Percentiles rank a stretch among this genome's conserved stretches.
Evolutionary conservation across 2,888 invertebrate species (phyloP).

Genomic region (Mesopsocus fuscifrons): DNA sequence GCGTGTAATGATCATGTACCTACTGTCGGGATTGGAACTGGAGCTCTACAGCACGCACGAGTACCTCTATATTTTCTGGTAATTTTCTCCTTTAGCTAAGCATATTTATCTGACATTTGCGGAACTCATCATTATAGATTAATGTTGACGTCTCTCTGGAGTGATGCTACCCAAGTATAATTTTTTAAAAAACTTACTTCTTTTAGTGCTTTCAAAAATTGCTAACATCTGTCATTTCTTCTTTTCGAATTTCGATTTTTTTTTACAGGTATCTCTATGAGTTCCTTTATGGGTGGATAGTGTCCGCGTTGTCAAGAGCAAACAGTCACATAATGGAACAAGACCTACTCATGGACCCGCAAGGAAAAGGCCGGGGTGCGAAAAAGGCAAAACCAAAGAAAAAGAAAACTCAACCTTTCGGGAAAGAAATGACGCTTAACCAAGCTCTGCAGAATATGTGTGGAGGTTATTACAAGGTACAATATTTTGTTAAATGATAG

Average conservation of each 20-base stretch:
- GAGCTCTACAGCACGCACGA: conserved; percentile 93
- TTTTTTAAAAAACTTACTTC: too few relatives aligned
- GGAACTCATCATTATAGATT: too few relatives aligned
- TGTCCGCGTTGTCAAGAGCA: conserved; percentile 76
- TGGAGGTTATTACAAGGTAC: conserved; percentile 84
- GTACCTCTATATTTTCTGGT: conserved; percentile 91
- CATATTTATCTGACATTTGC: too few relatives aligned
- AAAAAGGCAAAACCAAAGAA: conserved; percentile 32
- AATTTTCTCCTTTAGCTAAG: conserved; percentile 21
- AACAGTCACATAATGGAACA: conserved; percentile 66
- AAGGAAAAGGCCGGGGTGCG: conserved; percentile 26
- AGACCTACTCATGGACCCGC: conserved; percentile 32
- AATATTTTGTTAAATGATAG: not conserved
- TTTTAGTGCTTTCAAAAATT: too few relatives aligned
- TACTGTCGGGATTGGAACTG: conserved; percentile 84
- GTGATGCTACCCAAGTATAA: too few relatives aligned
- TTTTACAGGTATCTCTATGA: conserved; percentile 75
- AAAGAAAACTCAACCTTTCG: conserved; percentile 47
- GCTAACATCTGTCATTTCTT: too few relatives aligned
- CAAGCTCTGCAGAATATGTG: conserved; percentile 88
- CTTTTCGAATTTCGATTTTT: too few relatives aligned
- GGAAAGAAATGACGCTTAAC: conserved; percentile 66
- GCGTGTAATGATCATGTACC: conserved; percentile 80
- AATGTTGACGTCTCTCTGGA: too few relatives aligned
- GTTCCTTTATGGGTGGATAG: conserved; percentile 83